Evolutionary conservation across 37 sponge, comb jelly and placozoan genomes (phyloP).

Genomic region (Ianthella basta): DNA sequence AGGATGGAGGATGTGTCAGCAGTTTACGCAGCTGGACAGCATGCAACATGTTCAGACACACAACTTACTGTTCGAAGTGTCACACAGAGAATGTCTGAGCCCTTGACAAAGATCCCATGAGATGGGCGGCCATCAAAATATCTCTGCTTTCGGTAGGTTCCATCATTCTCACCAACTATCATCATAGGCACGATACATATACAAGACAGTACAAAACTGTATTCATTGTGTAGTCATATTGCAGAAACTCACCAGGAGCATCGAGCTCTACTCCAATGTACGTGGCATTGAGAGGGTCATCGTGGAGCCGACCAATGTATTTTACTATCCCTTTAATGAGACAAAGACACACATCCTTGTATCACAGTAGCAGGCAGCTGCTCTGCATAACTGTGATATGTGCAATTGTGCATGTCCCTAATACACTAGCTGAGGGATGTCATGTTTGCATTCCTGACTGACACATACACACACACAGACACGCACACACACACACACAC

Average conservation of each 20-base stretch:
- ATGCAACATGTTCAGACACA: too few relatives aligned
- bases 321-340: slow-evolving; percentile 52
- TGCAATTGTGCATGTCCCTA: too few relatives aligned
- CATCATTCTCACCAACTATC: slow-evolving; percentile 68
- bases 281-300: slow-evolving; percentile 41
- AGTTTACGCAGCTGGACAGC: too few relatives aligned
- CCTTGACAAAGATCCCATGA: slow-evolving; percentile 71
- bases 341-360: not conserved
- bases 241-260: slow-evolving; percentile 53
- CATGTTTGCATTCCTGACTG: too few relatives aligned
- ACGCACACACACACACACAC: too few relatives aligned
- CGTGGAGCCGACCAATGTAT: slow-evolving; percentile 80
- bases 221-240: too few relatives aligned
- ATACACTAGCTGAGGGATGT: too few relatives aligned
- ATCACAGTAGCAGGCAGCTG: not conserved
- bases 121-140: slow-evolving; percentile 71
- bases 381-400: too few relatives aligned
- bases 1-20: too few relatives aligned
- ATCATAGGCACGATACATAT: not conserved
- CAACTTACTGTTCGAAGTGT: slow-evolving; percentile 44
- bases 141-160: slow-evolving; percentile 46
- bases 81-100: slow-evolving; percentile 72
- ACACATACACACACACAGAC: too few relatives aligned
- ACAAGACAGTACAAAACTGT: too few relatives aligned
- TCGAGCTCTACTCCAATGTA: slow-evolving; percentile 77